These are phyloP conservation scores for Ptyas mucosa DNA, from an alignment of 2,113 vertebrate genomes.

Conservation along the genomic window DNA sequence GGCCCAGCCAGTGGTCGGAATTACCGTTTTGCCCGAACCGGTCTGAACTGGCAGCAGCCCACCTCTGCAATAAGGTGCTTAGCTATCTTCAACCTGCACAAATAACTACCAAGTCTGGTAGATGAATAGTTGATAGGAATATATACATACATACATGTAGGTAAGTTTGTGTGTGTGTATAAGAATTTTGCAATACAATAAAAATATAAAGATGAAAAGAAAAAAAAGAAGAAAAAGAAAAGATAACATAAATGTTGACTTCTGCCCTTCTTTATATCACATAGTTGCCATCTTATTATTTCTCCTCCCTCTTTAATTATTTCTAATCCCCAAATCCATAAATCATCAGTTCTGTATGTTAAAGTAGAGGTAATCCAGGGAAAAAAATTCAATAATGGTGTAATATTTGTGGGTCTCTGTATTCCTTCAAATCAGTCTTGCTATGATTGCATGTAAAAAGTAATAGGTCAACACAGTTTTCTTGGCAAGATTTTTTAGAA, in stretches of 20 bases:
- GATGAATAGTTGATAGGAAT: not conserved
- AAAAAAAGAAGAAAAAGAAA: not conserved
- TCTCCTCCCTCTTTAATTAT: not conserved
- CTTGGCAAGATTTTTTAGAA: not conserved
- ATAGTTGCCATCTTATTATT: not conserved
- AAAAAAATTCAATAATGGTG: not conserved
- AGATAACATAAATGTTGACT: not conserved
- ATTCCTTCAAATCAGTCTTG: not conserved
- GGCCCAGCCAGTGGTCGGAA: too few species aligned
- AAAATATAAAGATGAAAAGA: not conserved
- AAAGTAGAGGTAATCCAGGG: not conserved
- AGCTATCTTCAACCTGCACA: not conserved
- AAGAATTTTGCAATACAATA: not conserved
- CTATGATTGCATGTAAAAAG: too few species aligned
- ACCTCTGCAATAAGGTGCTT: not conserved
- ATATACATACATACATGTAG: not conserved
- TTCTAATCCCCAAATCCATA: not conserved
- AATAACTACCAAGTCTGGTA: not conserved
- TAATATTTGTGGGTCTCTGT: not conserved
- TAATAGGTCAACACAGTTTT: not conserved
- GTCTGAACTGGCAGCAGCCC: too few species aligned
- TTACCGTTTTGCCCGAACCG: too few species aligned
- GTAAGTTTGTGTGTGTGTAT: not conserved
- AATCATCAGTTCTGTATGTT: not conserved
- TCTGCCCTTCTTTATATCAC: not conserved